A percentile compares a stretch with the other conserved stretches of the same genome.
Evolutionary conservation across 2,888 invertebrate genomes (phyloP).

Genomic region (Phengaris alcon): DNA sequence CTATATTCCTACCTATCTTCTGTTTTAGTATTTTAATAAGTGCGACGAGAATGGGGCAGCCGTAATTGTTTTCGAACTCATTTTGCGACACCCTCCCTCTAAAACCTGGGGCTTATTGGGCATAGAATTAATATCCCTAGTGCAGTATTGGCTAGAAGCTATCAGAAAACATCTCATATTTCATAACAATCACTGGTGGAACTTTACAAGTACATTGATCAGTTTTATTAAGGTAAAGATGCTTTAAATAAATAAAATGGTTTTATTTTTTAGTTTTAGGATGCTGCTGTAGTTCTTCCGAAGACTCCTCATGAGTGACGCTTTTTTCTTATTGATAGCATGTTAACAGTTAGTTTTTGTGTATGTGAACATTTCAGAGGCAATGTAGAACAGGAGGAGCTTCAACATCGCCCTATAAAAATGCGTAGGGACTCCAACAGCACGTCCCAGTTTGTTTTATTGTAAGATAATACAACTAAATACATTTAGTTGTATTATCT

Average conservation of each 20-base stretch:
- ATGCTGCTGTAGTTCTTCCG: no score
- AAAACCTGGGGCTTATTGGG: slow-evolving; percentile 58
- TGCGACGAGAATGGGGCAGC: slow-evolving; percentile 58
- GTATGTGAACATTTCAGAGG: slow-evolving; percentile 9
- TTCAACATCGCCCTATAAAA: no score
- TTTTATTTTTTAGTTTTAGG: no score
- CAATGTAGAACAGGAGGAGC: no score
- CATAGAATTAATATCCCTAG: slow-evolving; percentile 52
- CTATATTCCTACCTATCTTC: neutral
- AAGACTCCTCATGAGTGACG: no score
- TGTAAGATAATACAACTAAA: no score
- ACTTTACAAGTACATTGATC: slow-evolving; percentile 53
- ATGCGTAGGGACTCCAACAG: no score
- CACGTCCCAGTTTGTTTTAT: no score
- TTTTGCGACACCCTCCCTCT: slow-evolving; percentile 54
- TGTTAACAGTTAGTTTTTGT: neutral
- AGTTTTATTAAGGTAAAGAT: slow-evolving; percentile 53
- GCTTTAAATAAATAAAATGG: neutral
- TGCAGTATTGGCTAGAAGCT: slow-evolving; percentile 63
- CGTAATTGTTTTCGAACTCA: slow-evolving; percentile 49
- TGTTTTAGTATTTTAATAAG: slow-evolving; percentile 60
- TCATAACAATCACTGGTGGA: slow-evolving; percentile 58
- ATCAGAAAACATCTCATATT: slow-evolving; percentile 54
- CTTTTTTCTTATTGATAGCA: no score
- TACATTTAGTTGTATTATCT: no score